Conservation (phyloP, 2,888 invertebrate genomes). For the Patella caerulea region DNA sequence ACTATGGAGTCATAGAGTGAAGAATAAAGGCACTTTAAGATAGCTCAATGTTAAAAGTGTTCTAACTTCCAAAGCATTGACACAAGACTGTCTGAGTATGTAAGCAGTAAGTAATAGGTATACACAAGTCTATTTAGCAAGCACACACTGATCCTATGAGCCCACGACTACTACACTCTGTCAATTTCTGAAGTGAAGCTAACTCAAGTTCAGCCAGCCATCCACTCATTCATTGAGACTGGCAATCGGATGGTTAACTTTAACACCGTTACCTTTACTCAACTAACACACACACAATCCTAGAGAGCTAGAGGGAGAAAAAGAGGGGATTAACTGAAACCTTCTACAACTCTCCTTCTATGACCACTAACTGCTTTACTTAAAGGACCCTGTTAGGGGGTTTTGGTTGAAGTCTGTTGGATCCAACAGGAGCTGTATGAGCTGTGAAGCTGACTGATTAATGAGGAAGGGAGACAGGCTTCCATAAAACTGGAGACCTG, state of each 20-base stretch:
- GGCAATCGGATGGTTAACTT: background rate
- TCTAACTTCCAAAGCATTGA: background rate
- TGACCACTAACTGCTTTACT: no score
- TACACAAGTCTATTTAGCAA: background rate
- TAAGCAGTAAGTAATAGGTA: background rate
- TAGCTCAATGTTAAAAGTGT: background rate
- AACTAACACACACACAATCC: no score
- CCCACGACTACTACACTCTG: constrained; percentile 2
- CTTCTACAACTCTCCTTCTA: no score
- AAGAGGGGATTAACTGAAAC: no score
- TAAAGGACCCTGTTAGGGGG: no score
- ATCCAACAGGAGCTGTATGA: no score
- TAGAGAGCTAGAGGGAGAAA: no score
- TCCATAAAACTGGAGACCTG: no score
- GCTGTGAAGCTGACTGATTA: no score
- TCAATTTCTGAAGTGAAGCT: background rate
- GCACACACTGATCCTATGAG: background rate
- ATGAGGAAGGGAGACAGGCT: no score
- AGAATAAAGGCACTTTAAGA: background rate
- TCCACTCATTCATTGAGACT: background rate
- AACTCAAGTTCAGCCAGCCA: background rate
- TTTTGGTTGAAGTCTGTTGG: no score
- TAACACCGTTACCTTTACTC: no score
- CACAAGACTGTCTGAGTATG: background rate
- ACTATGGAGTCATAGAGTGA: background rate